Percentiles rank a stretch among this genome's conserved stretches.
These are phyloP conservation scores for Helobdella robusta DNA, from an alignment of 2,888 invertebrate genomes.

Conservation along the genomic window DNA sequence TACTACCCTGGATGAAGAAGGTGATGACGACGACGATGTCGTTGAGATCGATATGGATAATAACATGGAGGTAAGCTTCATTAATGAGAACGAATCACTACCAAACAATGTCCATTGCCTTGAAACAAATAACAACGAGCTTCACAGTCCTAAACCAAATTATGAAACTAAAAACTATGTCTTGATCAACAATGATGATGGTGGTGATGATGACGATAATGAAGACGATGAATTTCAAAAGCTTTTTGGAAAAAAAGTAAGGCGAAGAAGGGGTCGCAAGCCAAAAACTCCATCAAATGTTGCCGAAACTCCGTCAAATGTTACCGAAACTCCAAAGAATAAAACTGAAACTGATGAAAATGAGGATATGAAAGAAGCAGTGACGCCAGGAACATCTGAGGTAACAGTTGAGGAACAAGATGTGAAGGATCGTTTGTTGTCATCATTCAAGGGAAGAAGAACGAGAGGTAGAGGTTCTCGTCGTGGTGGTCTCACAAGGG, in stretches of 20 bases:
- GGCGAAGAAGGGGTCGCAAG: conserved; percentile 18
- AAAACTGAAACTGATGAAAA: not conserved
- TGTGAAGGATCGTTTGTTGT: too few species aligned
- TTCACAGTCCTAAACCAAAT: not conserved
- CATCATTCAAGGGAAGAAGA: too few species aligned
- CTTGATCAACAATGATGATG: not conserved
- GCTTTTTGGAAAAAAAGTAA: not conserved
- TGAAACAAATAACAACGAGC: not conserved
- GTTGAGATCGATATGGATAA: conserved; percentile 2
- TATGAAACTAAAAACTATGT: not conserved
- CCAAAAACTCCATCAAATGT: too few species aligned
- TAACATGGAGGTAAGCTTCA: not conserved
- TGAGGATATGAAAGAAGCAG: not conserved
- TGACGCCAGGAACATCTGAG: not conserved
- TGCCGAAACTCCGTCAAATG: too few species aligned
- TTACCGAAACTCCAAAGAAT: too few species aligned
- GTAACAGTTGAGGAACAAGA: conserved; percentile 5
- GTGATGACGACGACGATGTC: conserved; percentile 4
- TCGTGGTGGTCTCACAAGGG: conserved; percentile 6
- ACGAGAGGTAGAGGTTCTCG: too few species aligned
- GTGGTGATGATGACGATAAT: conserved; percentile 16
- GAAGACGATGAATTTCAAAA: not conserved
- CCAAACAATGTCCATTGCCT: not conserved
- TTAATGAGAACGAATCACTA: not conserved
- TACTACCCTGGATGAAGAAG: conserved; percentile 6